phyloP scores from a whole-genome alignment of 2,797 vertebrate genomes.

The Anguilla megastoma region DNA sequence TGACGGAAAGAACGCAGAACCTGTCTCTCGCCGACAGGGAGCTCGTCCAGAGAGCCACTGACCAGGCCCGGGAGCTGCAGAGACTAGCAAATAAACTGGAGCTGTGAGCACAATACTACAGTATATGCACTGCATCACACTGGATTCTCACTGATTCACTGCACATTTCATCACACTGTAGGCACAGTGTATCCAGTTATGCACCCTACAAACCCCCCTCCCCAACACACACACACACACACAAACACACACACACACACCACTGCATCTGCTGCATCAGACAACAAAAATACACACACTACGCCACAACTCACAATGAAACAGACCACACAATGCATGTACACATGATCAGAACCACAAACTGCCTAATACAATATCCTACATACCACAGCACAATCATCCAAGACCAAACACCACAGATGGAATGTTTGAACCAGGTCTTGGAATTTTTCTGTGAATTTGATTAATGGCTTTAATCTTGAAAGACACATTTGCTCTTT shows the following conservation, averaged over 20 bases:
- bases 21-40: constrained; percentile 78
- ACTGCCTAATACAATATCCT: neutral
- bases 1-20: constrained; percentile 79
- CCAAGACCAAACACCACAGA: too few relatives aligned
- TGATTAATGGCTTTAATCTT: neutral
- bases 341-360: neutral
- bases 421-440: too few relatives aligned
- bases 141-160: neutral
- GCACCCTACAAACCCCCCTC: too few relatives aligned
- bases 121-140: neutral
- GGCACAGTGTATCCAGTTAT: too few relatives aligned
- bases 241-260: neutral
- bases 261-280: neutral
- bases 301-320: neutral
- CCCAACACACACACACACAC: neutral
- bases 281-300: neutral
- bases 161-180: neutral
- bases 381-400: too few relatives aligned
- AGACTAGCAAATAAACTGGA: constrained; percentile 78
- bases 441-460: neutral
- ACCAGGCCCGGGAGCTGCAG: constrained; percentile 78
- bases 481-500: neutral
- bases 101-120: constrained; percentile 68
- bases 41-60: constrained; percentile 78
- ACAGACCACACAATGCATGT: neutral